Conservation (phyloP, 2,888 invertebrate genomes). For the Pyrochroa serraticornis region DNA sequence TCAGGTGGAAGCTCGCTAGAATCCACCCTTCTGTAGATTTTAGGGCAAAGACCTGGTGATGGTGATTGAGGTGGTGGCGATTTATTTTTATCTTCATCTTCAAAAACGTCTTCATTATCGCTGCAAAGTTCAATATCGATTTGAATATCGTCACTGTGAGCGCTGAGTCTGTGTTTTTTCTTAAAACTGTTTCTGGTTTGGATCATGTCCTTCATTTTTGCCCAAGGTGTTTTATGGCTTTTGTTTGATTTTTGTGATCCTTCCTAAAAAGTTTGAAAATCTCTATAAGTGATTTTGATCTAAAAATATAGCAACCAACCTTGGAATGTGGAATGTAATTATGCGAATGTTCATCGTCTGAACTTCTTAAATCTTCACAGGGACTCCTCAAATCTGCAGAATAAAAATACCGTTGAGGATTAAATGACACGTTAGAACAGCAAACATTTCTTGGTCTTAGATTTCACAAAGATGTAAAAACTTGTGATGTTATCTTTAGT, state of each 20-base stretch:
- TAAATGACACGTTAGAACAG: too few relatives aligned
- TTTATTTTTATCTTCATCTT: conserved; percentile 42
- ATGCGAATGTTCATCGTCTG: conserved; percentile 50
- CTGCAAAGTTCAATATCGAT: conserved; percentile 49
- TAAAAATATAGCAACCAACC: conserved; percentile 34
- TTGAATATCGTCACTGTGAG: conserved; percentile 53
- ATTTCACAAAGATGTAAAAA: too few relatives aligned
- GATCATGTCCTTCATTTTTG: conserved; percentile 78
- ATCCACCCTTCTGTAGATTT: conserved; percentile 19
- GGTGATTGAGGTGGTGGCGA: conserved; percentile 12
- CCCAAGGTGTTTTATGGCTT: conserved; percentile 69
- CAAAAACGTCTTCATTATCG: conserved; percentile 55
- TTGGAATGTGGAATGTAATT: conserved; percentile 52
- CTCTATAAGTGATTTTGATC: conserved; percentile 12
- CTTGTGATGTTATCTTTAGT: too few relatives aligned
- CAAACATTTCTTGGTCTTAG: too few relatives aligned
- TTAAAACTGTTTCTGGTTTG: conserved; percentile 72
- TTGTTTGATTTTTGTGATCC: conserved; percentile 33
- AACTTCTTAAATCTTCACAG: conserved; percentile 47
- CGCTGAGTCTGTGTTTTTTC: conserved; percentile 58
- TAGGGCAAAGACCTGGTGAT: conserved; percentile 21
- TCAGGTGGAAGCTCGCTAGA: conserved; percentile 47
- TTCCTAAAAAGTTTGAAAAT: conserved; percentile 27
- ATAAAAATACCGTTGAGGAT: neutral
- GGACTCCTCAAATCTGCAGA: conserved; percentile 41